Evolutionary conservation across 2,888 invertebrate species (phyloP).

Genomic region (Deroplatys truncata): DNA sequence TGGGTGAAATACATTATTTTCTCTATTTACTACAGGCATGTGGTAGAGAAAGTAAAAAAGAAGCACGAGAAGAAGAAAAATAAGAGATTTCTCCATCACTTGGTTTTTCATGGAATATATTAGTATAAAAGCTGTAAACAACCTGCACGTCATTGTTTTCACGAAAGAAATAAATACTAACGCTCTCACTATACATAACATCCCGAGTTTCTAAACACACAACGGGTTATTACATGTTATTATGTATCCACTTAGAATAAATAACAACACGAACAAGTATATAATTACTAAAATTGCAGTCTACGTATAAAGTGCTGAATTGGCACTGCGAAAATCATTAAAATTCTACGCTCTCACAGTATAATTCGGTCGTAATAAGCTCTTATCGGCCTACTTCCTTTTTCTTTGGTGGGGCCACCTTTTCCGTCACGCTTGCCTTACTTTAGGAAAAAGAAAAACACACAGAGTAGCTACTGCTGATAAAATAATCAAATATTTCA

Average conservation of each 20-base stretch:
- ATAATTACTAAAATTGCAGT: background rate
- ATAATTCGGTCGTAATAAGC: background rate
- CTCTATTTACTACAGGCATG: too few species aligned
- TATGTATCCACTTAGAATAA: background rate
- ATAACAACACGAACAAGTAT: background rate
- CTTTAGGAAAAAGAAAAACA: too few species aligned
- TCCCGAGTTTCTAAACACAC: background rate
- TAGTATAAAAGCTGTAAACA: too few species aligned
- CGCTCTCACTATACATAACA: background rate
- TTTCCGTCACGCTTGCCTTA: too few species aligned
- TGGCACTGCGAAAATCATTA: background rate
- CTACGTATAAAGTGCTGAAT: background rate
- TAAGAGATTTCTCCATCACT: background rate
- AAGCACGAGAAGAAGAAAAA: too few species aligned
- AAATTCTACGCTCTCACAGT: background rate
- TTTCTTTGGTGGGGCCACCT: too few species aligned
- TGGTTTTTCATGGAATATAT: background rate
- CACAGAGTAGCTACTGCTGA: too few species aligned
- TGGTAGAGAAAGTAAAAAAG: too few species aligned
- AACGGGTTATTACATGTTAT: background rate
- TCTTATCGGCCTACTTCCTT: too few species aligned
- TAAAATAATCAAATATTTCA: too few species aligned
- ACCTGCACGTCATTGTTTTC: background rate
- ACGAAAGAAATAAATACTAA: background rate
- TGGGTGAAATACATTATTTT: too few species aligned